Conservation (phyloP, 2,113 vertebrate species). For the Cinclus mexicanus region DNA sequence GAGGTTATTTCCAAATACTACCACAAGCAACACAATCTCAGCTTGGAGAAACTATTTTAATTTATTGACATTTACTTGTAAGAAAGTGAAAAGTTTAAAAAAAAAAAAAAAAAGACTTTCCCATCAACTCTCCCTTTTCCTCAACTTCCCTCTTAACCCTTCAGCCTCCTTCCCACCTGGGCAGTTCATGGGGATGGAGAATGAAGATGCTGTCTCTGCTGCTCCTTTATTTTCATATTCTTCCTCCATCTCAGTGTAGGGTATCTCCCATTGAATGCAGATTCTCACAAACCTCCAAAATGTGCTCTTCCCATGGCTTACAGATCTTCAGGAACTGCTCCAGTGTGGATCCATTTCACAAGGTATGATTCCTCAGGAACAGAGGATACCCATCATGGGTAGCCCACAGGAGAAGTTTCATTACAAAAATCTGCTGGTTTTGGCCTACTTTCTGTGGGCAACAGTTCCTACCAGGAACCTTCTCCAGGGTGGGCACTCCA, state of each 20-base stretch:
- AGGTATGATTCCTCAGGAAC: background rate
- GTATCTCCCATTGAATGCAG: background rate
- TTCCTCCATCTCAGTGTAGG: background rate
- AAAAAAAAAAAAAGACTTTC: background rate
- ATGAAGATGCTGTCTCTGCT: background rate
- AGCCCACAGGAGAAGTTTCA: rapidly evolving
- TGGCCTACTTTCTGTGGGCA: background rate
- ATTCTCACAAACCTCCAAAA: background rate
- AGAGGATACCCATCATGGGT: background rate
- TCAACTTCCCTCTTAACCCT: background rate
- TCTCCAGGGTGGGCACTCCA: background rate
- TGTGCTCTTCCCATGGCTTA: background rate
- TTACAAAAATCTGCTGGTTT: background rate
- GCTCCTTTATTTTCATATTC: background rate
- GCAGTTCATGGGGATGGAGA: rapidly evolving
- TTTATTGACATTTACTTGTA: background rate
- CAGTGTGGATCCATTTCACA: background rate
- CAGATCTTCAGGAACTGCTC: background rate
- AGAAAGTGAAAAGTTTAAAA: background rate
- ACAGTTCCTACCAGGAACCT: background rate
- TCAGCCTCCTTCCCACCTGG: background rate
- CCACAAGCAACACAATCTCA: background rate
- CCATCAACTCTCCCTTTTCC: background rate
- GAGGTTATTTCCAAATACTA: background rate
- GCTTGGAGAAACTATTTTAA: background rate